Evolutionary conservation across 2,113 vertebrate species (phyloP).

Genomic region (Prionailurus viverrinus): DNA sequence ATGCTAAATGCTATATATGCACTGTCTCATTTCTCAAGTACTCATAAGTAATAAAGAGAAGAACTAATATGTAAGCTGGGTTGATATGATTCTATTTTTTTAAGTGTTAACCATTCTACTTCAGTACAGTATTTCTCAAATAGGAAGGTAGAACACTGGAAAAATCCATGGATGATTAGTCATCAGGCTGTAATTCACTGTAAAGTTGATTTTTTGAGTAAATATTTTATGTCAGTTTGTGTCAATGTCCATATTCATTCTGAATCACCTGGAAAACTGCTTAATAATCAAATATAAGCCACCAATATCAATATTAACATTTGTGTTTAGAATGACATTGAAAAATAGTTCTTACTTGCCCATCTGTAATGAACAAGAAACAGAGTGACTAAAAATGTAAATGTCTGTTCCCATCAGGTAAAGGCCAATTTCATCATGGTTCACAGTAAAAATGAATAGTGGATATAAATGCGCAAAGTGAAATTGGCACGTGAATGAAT

Average conservation of each 20-base stretch:
- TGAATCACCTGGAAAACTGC: background rate
- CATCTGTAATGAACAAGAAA: background rate
- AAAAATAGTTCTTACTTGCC: background rate
- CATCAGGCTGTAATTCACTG: background rate
- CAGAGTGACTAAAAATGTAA: background rate
- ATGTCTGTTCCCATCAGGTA: background rate
- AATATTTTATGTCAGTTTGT: background rate
- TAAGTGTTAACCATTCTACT: background rate
- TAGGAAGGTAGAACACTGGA: background rate
- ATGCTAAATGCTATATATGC: background rate
- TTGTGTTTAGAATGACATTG: background rate
- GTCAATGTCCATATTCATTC: background rate
- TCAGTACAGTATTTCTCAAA: background rate
- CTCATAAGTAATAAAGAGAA: background rate
- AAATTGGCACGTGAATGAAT: background rate
- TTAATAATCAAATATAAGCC: background rate
- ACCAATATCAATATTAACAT: background rate
- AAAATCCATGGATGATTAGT: background rate
- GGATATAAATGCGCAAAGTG: background rate
- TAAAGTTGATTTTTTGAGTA: background rate
- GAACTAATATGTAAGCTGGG: background rate
- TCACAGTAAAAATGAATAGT: background rate
- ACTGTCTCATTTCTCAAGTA: background rate
- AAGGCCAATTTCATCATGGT: background rate
- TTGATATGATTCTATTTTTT: background rate